Percentiles rank a stretch among this genome's conserved stretches.
phyloP scores from a whole-genome alignment of 2,797 vertebrate species.

The Myotis planiceps region DNA sequence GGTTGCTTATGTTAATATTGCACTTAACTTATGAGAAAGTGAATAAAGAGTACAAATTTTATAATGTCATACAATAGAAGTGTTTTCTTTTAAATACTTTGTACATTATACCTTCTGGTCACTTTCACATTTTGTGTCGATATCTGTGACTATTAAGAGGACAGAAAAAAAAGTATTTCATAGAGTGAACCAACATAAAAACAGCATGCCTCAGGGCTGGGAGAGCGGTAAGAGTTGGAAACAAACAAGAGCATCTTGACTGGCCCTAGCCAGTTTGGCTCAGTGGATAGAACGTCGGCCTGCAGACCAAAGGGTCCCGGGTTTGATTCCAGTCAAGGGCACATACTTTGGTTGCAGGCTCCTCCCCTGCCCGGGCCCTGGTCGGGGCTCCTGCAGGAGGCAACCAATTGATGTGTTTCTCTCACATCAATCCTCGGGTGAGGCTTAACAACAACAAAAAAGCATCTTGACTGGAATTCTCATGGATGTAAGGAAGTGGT shows the following conservation, averaged over 20 bases:
- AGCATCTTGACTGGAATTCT: too few relatives aligned
- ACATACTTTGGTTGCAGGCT: too few relatives aligned
- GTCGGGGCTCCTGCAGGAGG: too few relatives aligned
- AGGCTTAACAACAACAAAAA: too few relatives aligned
- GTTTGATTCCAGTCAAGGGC: too few relatives aligned
- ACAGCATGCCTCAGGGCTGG: neutral
- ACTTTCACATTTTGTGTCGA: neutral
- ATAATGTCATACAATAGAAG: neutral
- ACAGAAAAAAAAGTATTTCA: neutral
- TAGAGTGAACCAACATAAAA: neutral
- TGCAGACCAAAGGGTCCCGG: too few relatives aligned
- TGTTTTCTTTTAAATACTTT: conserved; percentile 1
- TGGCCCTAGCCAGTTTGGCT: too few relatives aligned
- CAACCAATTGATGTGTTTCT: too few relatives aligned
- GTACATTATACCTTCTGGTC: neutral
- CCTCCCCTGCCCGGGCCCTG: too few relatives aligned
- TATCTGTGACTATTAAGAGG: neutral
- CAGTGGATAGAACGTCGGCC: too few relatives aligned
- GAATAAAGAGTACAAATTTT: neutral
- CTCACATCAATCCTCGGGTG: too few relatives aligned
- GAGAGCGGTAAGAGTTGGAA: neutral
- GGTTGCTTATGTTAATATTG: neutral
- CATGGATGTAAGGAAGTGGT: neutral
- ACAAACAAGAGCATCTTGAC: neutral
- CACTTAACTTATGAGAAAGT: neutral